Evolutionary conservation across 2,888 invertebrate species (phyloP), one percentile per base, ranked within the genome.

Genomic region (Nemotelus pantherinus): DNA sequence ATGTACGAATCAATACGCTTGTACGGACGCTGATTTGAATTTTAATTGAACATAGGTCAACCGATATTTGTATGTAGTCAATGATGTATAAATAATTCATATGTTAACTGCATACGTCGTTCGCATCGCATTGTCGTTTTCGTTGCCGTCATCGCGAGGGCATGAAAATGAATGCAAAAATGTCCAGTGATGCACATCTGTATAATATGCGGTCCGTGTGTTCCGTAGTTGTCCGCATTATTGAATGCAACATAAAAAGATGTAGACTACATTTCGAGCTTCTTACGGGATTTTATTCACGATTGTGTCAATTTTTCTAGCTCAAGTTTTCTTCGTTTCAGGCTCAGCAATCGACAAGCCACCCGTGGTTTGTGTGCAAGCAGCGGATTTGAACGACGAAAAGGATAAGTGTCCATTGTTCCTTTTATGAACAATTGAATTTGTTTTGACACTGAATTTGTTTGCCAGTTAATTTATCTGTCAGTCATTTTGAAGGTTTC

Each of bases 391-490:
- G 55, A 55, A 55, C 10, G 50, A 48, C 63, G 65, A 65, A 64
- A 76, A 50, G 53, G 57, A 74, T 60, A 67, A 55, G 76, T 74
- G 58, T 58, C 78, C 65, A 78, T 78, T 78, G 78, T 78, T 78
- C 75, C 55, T 53, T 7, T 72, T 47, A 10, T 48, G 57, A 74
- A 74, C 68, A 55, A 75, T 77, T 60, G 76, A 76, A 78, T 70
- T 57, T 68, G 78, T 78, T 78, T 78, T 78, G 78, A 76, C 78
- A 78, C 76, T 78, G 78, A 77, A 78, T 78, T 78, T 78, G 78
- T 77, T 64, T n/a, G 60, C 2, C 57, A 78, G 77, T 77, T 78
- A 77, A 78, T 78, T 78, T 78, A 78, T 71, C 76, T 77, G 78
- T 78, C 78, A 78, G 57, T 64, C 76, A 76, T 72, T 64, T 65